Conservation (phyloP, 2,113 vertebrate genomes). For the Elanus axillaris region DNA sequence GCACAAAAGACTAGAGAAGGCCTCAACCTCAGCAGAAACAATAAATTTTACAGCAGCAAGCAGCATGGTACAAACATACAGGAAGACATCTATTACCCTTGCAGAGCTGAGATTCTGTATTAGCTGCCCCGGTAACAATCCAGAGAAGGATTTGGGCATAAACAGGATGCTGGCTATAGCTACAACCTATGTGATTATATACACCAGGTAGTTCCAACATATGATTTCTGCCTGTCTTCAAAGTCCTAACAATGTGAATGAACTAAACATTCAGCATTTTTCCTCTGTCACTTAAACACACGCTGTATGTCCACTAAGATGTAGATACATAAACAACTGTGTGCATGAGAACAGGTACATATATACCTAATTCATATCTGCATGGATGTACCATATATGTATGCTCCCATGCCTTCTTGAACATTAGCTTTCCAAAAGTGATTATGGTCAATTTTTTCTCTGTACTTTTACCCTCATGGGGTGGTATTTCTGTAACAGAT, state of each 20-base stretch:
- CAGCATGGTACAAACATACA: not conserved
- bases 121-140: not conserved
- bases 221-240: not conserved
- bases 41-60: not conserved
- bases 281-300: not conserved
- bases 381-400: not conserved
- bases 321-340: not conserved
- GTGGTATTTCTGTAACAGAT: not conserved
- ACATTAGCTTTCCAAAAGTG: not conserved
- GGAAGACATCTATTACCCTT: not conserved
- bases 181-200: not conserved
- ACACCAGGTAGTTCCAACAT: not conserved
- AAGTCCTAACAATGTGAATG: accelerated
- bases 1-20: not conserved
- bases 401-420: not conserved
- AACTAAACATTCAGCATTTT: not conserved
- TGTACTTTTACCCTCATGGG: not conserved
- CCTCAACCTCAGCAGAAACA: not conserved
- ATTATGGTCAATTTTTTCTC: not conserved
- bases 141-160: not conserved
- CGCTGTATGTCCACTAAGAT: not conserved
- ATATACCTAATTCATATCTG: not conserved
- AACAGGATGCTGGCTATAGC: not conserved
- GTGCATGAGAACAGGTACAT: not conserved
- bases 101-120: not conserved